These are phyloP conservation scores for Acrobasis repandana DNA, from an alignment of 2,888 invertebrate genomes.

Conservation along the genomic window DNA sequence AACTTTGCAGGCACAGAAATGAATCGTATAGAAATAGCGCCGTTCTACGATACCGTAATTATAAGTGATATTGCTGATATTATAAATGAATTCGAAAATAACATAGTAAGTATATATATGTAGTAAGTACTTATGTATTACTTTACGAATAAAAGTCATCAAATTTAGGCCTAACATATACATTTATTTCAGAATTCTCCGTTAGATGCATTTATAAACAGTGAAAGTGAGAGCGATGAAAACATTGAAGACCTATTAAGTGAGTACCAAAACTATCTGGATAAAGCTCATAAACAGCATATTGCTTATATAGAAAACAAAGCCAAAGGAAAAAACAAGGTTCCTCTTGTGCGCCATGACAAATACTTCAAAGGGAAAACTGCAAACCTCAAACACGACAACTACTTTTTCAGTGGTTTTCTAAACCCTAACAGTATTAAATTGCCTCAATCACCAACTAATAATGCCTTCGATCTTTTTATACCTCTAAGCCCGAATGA, in stretches of 20 bases:
- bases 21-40: constrained; percentile 58
- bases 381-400: constrained; percentile 41
- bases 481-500: constrained; percentile 49
- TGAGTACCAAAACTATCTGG: constrained; percentile 71
- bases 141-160: background rate
- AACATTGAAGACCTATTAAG: constrained; percentile 64
- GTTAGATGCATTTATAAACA: constrained; percentile 46
- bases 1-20: constrained; percentile 54
- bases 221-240: constrained; percentile 67
- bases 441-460: constrained; percentile 40
- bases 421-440: constrained; percentile 44
- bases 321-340: constrained; percentile 65
- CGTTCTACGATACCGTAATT: constrained; percentile 68
- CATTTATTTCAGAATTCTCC: constrained; percentile 53
- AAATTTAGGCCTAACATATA: background rate
- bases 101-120: constrained; percentile 50
- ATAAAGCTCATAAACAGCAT: constrained; percentile 68
- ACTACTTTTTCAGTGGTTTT: constrained; percentile 44
- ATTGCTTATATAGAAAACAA: constrained; percentile 54
- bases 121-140: background rate
- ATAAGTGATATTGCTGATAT: constrained; percentile 71
- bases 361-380: constrained; percentile 53
- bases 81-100: constrained; percentile 65
- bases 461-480: constrained; percentile 55
- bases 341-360: constrained; percentile 59